Base-by-base conservation (phyloP, 1,140 invertebrate genomes). In the Eciton burchellii region DNA sequence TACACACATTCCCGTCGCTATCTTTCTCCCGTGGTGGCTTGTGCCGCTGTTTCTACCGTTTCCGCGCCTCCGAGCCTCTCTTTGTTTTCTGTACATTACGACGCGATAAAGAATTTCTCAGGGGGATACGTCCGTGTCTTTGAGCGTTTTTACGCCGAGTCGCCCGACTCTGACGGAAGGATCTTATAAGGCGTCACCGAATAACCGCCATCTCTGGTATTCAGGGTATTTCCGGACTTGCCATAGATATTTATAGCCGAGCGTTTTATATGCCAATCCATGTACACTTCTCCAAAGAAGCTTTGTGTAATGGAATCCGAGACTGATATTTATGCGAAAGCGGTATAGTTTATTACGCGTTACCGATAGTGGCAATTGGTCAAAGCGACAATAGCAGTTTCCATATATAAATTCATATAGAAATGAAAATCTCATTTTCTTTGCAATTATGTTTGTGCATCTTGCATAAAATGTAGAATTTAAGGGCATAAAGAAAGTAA, bases 81-180 rank as follows among this genome's bases (percentile, higher is more conserved):
- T 79, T 79, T 79, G 63, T 79, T 68, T 79, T 79, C 49, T 79
- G 60, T 54, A 49, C 43, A 76, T 62, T 76, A 70, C 52, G 24
- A 79, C 35, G 74, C 63, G 49, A 79, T 79, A 79, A 79, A 79
- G 74, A 70, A 79, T 79, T 79, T 70, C 52, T 79, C 41, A 35
- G 12, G 1, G 35, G 16, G 19, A 45, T 79, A 62, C 24, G 35
- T 79, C 29, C 47, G 60, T 73, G 62, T 54, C 71, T 85, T 82
- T 54, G 43, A 72, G 14, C 26, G 11, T 73, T 81, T 81, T 73
- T 81, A 73, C 21, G 26, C 47, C 49, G 8, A 24, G 26, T 60
- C 52, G 12, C 2, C 3, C 24, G 35, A 56, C 16, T 66, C 21
- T 65, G 24, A 68, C 45, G 45, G 65, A 0, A 29, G 41, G 43